Percentiles rank a stretch among this genome's conserved stretches.
Conservation (phyloP, 37 sponge, comb jelly and placozoan genomes). For the Geodia barretti region DNA sequence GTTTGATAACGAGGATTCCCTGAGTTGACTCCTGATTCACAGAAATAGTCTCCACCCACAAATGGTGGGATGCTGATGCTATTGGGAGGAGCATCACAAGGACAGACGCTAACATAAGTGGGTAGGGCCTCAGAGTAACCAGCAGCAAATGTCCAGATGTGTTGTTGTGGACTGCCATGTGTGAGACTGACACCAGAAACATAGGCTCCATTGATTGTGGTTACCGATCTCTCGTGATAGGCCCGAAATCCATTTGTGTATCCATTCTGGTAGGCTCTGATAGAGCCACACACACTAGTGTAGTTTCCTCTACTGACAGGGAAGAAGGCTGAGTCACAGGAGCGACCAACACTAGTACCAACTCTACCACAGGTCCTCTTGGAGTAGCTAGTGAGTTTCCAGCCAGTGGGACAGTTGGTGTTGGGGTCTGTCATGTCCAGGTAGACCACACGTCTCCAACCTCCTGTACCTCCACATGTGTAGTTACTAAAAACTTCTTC, state of each 20-base stretch:
- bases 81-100: neutral
- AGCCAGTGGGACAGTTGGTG: neutral
- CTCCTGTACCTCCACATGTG: constrained; percentile 8
- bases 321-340: neutral
- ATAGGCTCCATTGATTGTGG: neutral
- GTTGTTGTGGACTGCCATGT: constrained; percentile 6
- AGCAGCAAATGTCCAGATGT: constrained; percentile 13
- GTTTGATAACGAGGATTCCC: neutral
- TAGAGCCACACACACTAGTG: neutral
- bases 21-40: neutral
- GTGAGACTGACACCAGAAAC: constrained; percentile 6
- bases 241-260: neutral
- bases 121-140: neutral
- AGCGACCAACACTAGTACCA: neutral
- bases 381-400: neutral
- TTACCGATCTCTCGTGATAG: neutral
- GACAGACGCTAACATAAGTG: neutral
- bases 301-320: neutral
- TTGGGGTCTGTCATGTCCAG: constrained; percentile 15
- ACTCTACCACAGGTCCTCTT: constrained; percentile 2
- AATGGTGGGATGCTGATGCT: neutral
- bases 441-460: constrained; percentile 11
- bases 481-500: no score
- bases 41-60: constrained; percentile 8
- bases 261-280: neutral